Conservation (phyloP, 2,797 vertebrate genomes). For the Botia almorhae region DNA sequence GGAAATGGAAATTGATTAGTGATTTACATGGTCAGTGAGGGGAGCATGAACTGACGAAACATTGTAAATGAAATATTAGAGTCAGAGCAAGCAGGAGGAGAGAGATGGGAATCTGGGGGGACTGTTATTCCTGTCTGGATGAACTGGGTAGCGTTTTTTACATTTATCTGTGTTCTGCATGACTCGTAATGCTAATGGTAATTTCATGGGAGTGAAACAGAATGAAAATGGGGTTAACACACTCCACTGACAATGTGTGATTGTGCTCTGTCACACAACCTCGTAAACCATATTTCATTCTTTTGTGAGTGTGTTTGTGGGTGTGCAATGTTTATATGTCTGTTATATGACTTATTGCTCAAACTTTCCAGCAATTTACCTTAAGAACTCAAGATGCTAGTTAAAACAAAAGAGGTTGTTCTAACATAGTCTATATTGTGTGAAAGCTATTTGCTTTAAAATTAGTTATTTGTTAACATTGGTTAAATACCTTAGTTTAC, state of each 20-base stretch:
- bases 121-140: slow-evolving; percentile 97
- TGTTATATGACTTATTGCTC: slow-evolving; percentile 92
- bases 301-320: slow-evolving; percentile 65
- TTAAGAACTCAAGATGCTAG: slow-evolving; percentile 83
- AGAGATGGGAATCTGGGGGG: slow-evolving; percentile 95
- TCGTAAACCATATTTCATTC: slow-evolving; percentile 81
- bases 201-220: slow-evolving; percentile 99
- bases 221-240: slow-evolving; percentile 97
- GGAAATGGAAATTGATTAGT: slow-evolving; percentile 99
- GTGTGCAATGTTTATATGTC: slow-evolving; percentile 52
- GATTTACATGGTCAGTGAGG: slow-evolving; percentile 99
- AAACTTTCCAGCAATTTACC: slow-evolving; percentile 78
- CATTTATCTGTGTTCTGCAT: slow-evolving; percentile 99
- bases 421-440: not conserved
- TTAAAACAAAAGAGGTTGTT: slow-evolving; percentile 70
- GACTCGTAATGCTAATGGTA: slow-evolving; percentile 99
- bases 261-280: slow-evolving; percentile 91
- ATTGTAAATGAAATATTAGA: slow-evolving; percentile 99
- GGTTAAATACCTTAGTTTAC: too few species aligned
- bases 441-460: slow-evolving; percentile 42
- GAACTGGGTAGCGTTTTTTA: slow-evolving; percentile 97
- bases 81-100: slow-evolving; percentile 68
- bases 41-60: slow-evolving; percentile 99
- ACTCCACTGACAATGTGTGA: slow-evolving; percentile 93
- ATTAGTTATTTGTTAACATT: not conserved